These are phyloP conservation scores for Lordiphosa stackelbergi DNA, from an alignment of 1,140 invertebrate species.

Conservation along the genomic window DNA sequence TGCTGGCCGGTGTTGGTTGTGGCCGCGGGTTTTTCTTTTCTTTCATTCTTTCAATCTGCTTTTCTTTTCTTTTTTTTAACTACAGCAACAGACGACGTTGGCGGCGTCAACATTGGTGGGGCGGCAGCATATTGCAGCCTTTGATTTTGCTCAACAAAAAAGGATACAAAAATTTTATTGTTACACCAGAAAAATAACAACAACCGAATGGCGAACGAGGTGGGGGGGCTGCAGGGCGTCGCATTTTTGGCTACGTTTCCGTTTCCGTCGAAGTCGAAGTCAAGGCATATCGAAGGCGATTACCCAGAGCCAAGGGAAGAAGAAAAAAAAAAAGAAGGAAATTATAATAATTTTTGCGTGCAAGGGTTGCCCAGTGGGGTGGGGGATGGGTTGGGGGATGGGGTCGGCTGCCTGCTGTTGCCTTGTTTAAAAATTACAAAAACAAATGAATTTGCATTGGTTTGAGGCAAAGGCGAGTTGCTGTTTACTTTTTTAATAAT, in stretches of 20 bases:
- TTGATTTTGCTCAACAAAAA: constrained; percentile 50
- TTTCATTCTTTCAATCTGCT: neutral
- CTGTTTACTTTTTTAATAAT: constrained; percentile 70
- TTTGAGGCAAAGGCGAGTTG: constrained; percentile 19
- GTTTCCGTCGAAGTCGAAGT: constrained; percentile 67
- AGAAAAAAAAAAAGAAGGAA: constrained; percentile 32
- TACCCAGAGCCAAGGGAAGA: constrained; percentile 22
- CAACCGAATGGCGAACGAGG: constrained; percentile 13
- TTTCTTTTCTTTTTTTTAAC: constrained; percentile 21
- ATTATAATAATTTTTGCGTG: constrained; percentile 65
- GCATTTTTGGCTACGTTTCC: constrained; percentile 71
- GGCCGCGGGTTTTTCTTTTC: constrained; percentile 31
- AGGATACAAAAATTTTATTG: constrained; percentile 61
- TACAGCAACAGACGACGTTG: constrained; percentile 45
- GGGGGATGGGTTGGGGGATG: neutral
- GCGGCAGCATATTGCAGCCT: constrained; percentile 66
- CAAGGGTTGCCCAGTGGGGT: neutral
- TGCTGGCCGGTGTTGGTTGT: constrained; percentile 59
- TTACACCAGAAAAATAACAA: constrained; percentile 74
- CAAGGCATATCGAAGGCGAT: constrained; percentile 56
- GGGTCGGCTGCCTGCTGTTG: constrained; percentile 7
- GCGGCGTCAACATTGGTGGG: constrained; percentile 51
- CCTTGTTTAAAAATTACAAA: constrained; percentile 44
- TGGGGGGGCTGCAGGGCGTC: constrained; percentile 51
- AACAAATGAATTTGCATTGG: constrained; percentile 6